These are phyloP conservation scores for Anoplophora glabripennis DNA, from an alignment of 1,140 invertebrate genomes.

Conservation along the genomic window DNA sequence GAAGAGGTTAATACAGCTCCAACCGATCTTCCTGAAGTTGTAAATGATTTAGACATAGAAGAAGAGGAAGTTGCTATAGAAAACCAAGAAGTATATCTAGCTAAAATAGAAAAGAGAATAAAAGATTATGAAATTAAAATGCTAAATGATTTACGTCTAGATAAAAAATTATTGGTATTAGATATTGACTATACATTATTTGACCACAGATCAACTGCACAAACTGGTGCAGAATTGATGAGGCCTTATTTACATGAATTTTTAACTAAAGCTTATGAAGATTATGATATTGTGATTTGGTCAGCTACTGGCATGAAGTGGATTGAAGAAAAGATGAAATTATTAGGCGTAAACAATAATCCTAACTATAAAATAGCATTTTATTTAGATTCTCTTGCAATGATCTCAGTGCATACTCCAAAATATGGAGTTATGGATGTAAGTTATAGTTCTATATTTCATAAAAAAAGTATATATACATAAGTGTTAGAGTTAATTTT, in stretches of 20 bases:
- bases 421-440: constrained; percentile 90
- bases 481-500: too few relatives aligned
- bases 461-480: too few relatives aligned
- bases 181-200: constrained; percentile 98
- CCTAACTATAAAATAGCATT: constrained; percentile 90
- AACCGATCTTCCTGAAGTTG: constrained; percentile 76
- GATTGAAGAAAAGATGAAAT: constrained; percentile 96
- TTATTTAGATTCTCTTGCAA: constrained; percentile 85
- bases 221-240: constrained; percentile 88
- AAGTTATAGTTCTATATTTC: too few relatives aligned
- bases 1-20: constrained; percentile 74
- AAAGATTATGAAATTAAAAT: constrained; percentile 82
- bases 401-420: constrained; percentile 87
- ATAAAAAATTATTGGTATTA: constrained; percentile 88
- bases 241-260: constrained; percentile 95
- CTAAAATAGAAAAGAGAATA: constrained; percentile 81
- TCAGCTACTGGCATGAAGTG: constrained; percentile 97
- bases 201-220: constrained; percentile 79
- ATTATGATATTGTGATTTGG: constrained; percentile 89
- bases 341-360: constrained; percentile 81
- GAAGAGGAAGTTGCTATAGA: constrained; percentile 86
- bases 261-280: constrained; percentile 82
- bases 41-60: constrained; percentile 84
- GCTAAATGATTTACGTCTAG: constrained; percentile 74
- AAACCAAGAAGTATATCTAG: constrained; percentile 64